Base-by-base conservation (phyloP, 2,797 vertebrate genomes). In the Typhlichthys eigenmanni region DNA sequence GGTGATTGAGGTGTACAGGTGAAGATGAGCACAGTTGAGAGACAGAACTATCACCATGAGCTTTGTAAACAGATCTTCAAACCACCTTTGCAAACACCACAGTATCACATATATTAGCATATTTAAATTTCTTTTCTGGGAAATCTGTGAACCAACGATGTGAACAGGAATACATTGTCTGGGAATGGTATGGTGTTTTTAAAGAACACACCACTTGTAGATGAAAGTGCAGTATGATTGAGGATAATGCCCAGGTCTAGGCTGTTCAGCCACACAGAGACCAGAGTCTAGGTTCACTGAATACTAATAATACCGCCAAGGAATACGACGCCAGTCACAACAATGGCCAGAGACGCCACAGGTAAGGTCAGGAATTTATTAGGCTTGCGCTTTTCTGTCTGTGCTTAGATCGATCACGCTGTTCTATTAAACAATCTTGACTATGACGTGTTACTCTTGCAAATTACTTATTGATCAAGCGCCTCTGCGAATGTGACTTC, bases 401-500 rank as follows among this genome's bases (percentile, higher is more conserved):
- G 12, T 13, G 7, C 10, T 14, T 66, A 55, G 46, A 65, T 11
- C 13, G 12, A 69, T 57, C 47, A 63, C 43, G 66, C 61, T 65
- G 69, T 60, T 71, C 34, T 79, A 74, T 64, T 69, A 65, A 77
- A 51, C 46, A 56, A 14, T 29, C 54, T 58, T 55, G 47, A 76
- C 64, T 38, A 24, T 45, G 43, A 78, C 71, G 57, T 47, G 71
- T 64, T 72, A 64, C 61, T 71, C 58, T 64, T 66, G 68, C 66
- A 82, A 75, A 74, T 85, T 63, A 75, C 78, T 72, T 84, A 76
- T 80, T 58, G 81, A 84, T 74, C 47, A 38, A 62, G 50, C 66
- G 62, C 79, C 76, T 58, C 51, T 16, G 53, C 55, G 66, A 71
- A 73, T 73, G 69, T 47, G 69, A 74, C 71, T 53, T 61, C 54